Evolutionary conservation across 2,888 invertebrate species (phyloP).

Genomic region (Conchocele bisecta): DNA sequence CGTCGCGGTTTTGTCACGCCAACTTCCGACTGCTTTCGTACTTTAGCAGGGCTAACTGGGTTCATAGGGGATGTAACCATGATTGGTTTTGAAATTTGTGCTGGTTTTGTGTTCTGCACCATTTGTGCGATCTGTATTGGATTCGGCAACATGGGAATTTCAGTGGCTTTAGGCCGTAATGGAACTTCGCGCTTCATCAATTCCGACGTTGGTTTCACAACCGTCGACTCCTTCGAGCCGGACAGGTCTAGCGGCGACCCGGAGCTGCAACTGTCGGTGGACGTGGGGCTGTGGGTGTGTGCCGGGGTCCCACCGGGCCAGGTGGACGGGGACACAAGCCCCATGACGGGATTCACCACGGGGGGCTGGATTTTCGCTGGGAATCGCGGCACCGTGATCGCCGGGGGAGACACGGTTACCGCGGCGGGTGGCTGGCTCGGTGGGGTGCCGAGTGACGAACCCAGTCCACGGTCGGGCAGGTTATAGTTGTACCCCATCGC

Average conservation of each 20-base stretch:
- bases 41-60: too few relatives aligned
- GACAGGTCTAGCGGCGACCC: slow-evolving; percentile 72
- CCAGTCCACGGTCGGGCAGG: slow-evolving; percentile 75
- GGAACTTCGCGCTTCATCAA: slow-evolving; percentile 23
- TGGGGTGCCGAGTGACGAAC: slow-evolving; percentile 40
- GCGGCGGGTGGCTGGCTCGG: slow-evolving; percentile 50
- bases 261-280: slow-evolving; percentile 57
- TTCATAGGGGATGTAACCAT: neutral
- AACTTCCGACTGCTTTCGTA: too few relatives aligned
- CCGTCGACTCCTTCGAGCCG: slow-evolving; percentile 56
- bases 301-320: slow-evolving; percentile 34
- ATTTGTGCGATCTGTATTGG: too few relatives aligned
- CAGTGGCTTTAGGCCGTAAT: slow-evolving; percentile 3
- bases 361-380: slow-evolving; percentile 30
- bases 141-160: too few relatives aligned
- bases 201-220: slow-evolving; percentile 30
- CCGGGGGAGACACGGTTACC: slow-evolving; percentile 53
- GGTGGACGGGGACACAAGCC: slow-evolving; percentile 23
- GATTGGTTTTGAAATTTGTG: slow-evolving; percentile 5
- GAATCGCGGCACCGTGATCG: slow-evolving; percentile 45
- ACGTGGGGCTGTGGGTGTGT: slow-evolving; percentile 47
- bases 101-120: too few relatives aligned
- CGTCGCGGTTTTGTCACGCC: too few relatives aligned
- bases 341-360: slow-evolving; percentile 25
- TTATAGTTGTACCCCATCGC: slow-evolving; percentile 72